Base-by-base conservation (phyloP, 2,113 vertebrate species). In the Oostethus manadensis region DNA sequence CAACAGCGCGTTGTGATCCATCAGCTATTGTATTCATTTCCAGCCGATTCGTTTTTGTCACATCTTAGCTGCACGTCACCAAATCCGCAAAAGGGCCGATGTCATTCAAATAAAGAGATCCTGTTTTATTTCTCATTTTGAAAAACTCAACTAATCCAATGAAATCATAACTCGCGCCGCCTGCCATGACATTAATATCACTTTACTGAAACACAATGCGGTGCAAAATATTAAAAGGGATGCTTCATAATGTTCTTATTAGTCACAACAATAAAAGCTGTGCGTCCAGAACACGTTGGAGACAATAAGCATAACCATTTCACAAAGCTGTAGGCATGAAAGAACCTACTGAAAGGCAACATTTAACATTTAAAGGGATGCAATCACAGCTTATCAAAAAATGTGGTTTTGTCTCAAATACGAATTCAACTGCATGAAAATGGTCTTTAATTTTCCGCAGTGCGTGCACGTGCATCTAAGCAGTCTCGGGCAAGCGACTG, bases 41-140 rank as follows among this genome's bases (percentile, higher is more conserved):
- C 45, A 40, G n/a, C 10, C 4, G 6, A 40, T 3, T 10, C 2
- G 26, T 7, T 8, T 18, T 33, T 42, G 15, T 22, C 38, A 22
- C 13, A 56, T 22, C 35, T 16, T n/a, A 18, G 35, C 35, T 22
- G 9, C 15, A 44, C n/a, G 38, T 57, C 21, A 57, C 22, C 13
- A 22, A 43, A 56, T 21, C 14, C 6, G 20, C 38, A 43, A 40
- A 15, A 18, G 13, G 8, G 16, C 8, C n/a, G 7, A 17, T 18
- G 29, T 18, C 10, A 38, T 43, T 43, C 13, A 18, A 42, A 56
- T 21, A 6, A 21, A 1, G 21, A 43, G 20, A 57, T 57, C 20
- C 16, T 16, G 17, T 57, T 22, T 55, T 16, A 21, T 43, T 58
- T 23, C 21, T 58, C 40, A 45, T 58, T 45, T 58, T 18, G 16